These are phyloP conservation scores for Scaptomyza caliginosa DNA, from an alignment of 2,888 invertebrate species.

Conservation along the genomic window DNA sequence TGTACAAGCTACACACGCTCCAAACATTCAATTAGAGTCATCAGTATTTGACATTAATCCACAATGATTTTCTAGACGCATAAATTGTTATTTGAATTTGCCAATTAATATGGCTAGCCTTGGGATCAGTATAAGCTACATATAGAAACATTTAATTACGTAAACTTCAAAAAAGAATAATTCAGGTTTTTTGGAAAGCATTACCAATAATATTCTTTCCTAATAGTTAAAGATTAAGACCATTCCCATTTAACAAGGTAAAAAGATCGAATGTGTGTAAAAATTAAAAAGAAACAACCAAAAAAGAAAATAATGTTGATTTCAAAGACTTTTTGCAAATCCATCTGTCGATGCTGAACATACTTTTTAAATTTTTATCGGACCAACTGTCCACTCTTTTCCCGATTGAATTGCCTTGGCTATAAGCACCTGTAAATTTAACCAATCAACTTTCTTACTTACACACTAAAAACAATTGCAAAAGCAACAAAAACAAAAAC, in stretches of 20 bases:
- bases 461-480: slow-evolving; percentile 2
- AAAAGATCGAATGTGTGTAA: too few species aligned
- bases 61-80: neutral
- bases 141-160: neutral
- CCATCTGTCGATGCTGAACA: too few species aligned
- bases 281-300: too few species aligned
- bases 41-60: slow-evolving; percentile 18
- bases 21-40: slow-evolving; percentile 1
- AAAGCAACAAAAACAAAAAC: slow-evolving; percentile 17
- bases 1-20: slow-evolving; percentile 37
- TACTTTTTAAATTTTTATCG: too few species aligned
- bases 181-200: too few species aligned
- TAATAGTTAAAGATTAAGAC: too few species aligned
- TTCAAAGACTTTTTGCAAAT: too few species aligned
- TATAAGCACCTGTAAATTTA: slow-evolving; percentile 61
- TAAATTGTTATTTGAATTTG: slow-evolving; percentile 22
- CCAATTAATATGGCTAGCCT: slow-evolving; percentile 14
- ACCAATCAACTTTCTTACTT: slow-evolving; percentile 35
- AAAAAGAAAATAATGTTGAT: too few species aligned
- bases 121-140: neutral
- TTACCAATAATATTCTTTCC: too few species aligned
- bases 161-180: too few species aligned
- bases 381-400: too few species aligned
- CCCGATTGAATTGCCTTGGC: slow-evolving; percentile 29
- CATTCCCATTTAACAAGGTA: too few species aligned